These are phyloP conservation scores for Pao palembangensis DNA, from an alignment of 2,113 vertebrate species.

Conservation along the genomic window DNA sequence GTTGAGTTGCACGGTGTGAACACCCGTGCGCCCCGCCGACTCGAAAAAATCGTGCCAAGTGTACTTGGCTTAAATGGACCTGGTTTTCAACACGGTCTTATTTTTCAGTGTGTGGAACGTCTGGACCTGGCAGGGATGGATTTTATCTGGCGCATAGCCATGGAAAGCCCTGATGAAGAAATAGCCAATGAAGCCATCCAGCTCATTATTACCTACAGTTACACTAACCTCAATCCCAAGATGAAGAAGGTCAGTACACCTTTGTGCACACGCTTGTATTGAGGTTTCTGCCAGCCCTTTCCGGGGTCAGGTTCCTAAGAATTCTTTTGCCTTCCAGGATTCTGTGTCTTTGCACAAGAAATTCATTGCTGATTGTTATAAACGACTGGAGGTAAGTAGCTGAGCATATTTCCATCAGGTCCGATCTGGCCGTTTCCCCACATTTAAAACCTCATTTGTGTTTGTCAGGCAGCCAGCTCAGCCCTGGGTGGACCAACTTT, in stretches of 20 bases:
- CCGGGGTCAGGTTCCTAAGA: too few species aligned
- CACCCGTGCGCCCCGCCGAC: too few species aligned
- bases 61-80: too few species aligned
- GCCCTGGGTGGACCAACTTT: constrained; percentile 93
- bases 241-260: constrained; percentile 88
- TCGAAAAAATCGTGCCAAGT: too few species aligned
- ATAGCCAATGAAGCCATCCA: constrained; percentile 99
- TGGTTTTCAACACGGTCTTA: constrained; percentile 1
- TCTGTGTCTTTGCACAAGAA: constrained; percentile 98
- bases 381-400: constrained; percentile 86
- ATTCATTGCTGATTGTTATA: constrained; percentile 98
- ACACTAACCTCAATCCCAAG: constrained; percentile 95
- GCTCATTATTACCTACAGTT: constrained; percentile 97
- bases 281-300: too few species aligned
- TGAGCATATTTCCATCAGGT: not conserved
- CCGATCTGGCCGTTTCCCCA: not conserved
- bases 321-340: constrained; percentile 75
- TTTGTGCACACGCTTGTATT: not conserved
- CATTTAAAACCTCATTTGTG: not conserved
- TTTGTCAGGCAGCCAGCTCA: constrained; percentile 91
- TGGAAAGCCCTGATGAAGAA: constrained; percentile 99
- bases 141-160: constrained; percentile 99
- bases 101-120: constrained; percentile 90
- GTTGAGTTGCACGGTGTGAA: too few species aligned
- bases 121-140: constrained; percentile 97